Evolutionary conservation across 1,140 invertebrate species (phyloP).

Genomic region (Plutomurus gul): DNA sequence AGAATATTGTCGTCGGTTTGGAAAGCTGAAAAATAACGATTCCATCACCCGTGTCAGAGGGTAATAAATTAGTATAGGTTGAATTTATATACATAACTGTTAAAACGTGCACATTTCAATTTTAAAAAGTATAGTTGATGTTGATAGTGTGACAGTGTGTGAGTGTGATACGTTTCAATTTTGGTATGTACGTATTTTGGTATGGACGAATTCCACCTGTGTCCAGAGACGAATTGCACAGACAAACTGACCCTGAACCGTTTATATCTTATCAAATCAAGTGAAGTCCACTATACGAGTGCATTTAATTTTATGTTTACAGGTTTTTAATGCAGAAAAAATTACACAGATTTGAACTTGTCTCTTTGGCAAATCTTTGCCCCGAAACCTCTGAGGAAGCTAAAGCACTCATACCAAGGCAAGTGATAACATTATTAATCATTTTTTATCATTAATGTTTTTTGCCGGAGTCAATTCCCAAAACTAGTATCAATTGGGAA

Average conservation of each 20-base stretch:
- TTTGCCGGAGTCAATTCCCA: too few relatives aligned
- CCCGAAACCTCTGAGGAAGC: slow-evolving; percentile 98
- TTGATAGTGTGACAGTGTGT: not conserved
- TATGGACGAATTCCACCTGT: too few relatives aligned
- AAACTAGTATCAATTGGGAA: too few relatives aligned
- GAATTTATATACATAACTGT: not conserved
- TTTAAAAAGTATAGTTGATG: not conserved
- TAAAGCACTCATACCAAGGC: slow-evolving; percentile 92
- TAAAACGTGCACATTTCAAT: too few relatives aligned
- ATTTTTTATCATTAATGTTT: too few relatives aligned
- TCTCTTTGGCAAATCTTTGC: slow-evolving; percentile 94
- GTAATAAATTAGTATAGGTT: slow-evolving; percentile 61
- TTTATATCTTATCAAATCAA: too few relatives aligned
- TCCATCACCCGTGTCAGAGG: slow-evolving; percentile 93
- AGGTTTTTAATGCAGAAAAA: slow-evolving; percentile 93
- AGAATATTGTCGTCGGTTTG: slow-evolving; percentile 93
- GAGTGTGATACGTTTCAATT: too few relatives aligned
- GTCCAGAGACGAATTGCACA: too few relatives aligned
- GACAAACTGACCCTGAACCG: too few relatives aligned
- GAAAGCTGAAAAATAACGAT: slow-evolving; percentile 97
- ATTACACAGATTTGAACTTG: slow-evolving; percentile 97
- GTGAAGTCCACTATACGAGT: too few relatives aligned
- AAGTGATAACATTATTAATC: too few relatives aligned
- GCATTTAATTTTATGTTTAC: slow-evolving; percentile 57
- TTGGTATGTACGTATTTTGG: too few relatives aligned